phyloP scores from a whole-genome alignment of 2,797 vertebrate genomes.

The Pelodytes ibericus region DNA sequence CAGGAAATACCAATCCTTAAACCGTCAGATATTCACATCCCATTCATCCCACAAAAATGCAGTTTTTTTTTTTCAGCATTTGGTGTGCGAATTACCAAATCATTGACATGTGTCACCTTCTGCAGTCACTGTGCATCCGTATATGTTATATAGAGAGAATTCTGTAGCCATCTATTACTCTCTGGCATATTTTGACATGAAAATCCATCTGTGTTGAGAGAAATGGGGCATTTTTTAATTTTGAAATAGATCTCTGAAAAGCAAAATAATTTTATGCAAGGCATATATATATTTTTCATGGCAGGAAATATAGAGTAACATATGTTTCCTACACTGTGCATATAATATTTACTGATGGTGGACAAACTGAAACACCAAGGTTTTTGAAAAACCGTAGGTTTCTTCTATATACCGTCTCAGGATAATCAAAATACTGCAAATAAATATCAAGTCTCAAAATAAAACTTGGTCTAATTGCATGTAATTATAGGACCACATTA shows the following conservation, averaged over 20 bases:
- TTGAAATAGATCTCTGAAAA: not conserved
- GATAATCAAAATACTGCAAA: too few species aligned
- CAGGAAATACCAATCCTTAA: conserved; percentile 67
- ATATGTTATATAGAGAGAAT: conserved; percentile 5
- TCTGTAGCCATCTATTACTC: not conserved
- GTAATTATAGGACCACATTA: too few species aligned
- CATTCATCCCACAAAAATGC: conserved; percentile 62
- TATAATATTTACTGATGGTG: too few species aligned
- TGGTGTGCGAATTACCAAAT: conserved; percentile 24
- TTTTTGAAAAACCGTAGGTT: too few species aligned
- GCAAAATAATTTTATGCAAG: not conserved
- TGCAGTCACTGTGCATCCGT: not conserved
- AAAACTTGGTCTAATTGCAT: too few species aligned
- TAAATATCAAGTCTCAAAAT: too few species aligned
- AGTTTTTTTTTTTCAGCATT: conserved; percentile 45
- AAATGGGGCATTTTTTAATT: not conserved
- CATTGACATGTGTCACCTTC: conserved; percentile 34
- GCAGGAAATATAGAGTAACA: too few species aligned
- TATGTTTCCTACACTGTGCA: too few species aligned
- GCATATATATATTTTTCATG: too few species aligned
- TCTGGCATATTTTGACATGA: conserved; percentile 8
- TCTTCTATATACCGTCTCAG: too few species aligned
- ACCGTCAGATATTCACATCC: conserved; percentile 62
- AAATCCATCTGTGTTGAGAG: not conserved
- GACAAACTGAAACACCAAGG: too few species aligned